These are phyloP conservation scores for rabbit (Oryctolagus cuniculus) DNA, from an alignment of 2,113 vertebrate genomes.

Conservation along the genomic window mOryCun1.1 NC_091439.1:44313501-44314000, in stretches of 20 bases:
- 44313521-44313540: not conserved
- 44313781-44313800: not conserved
- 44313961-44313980: not conserved
- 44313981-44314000: too few species aligned
- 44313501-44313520: not conserved
- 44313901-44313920: not conserved
- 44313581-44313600: not conserved
- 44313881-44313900: not conserved
- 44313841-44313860: not conserved
- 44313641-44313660: not conserved
- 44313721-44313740: not conserved
- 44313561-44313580: constrained; percentile 22
- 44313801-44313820: not conserved
- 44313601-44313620: not conserved
- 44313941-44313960: not conserved
- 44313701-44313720: not conserved
- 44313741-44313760: not conserved
- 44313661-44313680: not conserved
- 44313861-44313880: not conserved
- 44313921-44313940: not conserved
- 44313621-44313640: not conserved
- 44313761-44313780: not conserved
- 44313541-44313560: constrained; percentile 22
- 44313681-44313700: constrained; percentile 6
- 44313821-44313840: not conserved